Percentiles rank a stretch among this genome's conserved stretches.
These are phyloP conservation scores for Bombus breviceps DNA, from an alignment of 1,140 invertebrate genomes.

Conservation along the genomic window DNA sequence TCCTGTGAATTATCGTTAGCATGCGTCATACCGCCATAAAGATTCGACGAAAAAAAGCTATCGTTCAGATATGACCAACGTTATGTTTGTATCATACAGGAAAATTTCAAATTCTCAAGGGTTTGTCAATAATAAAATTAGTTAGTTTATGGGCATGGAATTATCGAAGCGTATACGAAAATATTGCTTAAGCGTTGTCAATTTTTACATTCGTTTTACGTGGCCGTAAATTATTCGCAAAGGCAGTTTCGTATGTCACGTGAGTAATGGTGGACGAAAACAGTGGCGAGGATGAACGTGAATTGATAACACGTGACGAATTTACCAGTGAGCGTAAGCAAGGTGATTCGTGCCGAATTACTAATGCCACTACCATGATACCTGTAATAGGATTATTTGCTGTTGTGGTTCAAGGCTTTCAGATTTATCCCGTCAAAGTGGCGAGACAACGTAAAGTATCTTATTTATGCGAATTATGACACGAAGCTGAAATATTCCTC, in stretches of 20 bases:
- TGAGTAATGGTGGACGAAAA: conserved; percentile 11
- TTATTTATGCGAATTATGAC: background rate
- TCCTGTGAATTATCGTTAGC: background rate
- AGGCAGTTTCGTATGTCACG: background rate
- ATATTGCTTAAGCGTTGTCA: background rate
- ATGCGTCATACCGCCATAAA: too few species aligned
- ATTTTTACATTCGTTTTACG: background rate
- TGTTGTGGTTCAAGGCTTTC: conserved; percentile 5
- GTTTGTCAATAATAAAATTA: background rate
- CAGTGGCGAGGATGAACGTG: background rate
- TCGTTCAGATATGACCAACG: background rate
- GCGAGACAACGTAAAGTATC: background rate
- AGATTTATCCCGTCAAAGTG: background rate
- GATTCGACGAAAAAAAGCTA: background rate
- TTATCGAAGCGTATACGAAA: background rate
- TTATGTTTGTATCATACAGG: fast-evolving
- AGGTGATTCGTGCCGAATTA: conserved; percentile 11
- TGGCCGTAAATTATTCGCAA: background rate
- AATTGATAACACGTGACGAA: conserved; percentile 17
- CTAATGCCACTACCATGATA: conserved; percentile 5
- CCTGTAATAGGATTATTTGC: conserved; percentile 34
- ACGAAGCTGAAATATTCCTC: background rate
- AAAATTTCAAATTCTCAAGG: too few species aligned
- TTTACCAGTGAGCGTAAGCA: background rate
- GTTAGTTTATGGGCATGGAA: too few species aligned